Evolutionary conservation across 2,113 vertebrate genomes (phyloP).

Genomic region (Herpailurus yagouaroundi): DNA sequence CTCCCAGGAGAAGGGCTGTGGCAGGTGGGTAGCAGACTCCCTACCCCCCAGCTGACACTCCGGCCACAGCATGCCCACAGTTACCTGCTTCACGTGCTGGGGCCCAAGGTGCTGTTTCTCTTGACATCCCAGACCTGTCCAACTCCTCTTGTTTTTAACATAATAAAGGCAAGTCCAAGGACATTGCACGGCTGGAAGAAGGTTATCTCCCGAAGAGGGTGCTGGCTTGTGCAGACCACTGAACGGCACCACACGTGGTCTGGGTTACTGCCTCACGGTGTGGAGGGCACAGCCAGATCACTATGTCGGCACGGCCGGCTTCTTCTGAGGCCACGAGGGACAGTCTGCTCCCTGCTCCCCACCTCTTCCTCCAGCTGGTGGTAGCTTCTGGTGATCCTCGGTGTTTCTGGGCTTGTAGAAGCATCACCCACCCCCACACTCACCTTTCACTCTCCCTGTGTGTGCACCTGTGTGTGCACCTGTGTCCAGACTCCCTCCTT

Average conservation of each 20-base stretch:
- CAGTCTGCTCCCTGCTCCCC: background rate
- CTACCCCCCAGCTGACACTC: background rate
- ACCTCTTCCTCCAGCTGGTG: background rate
- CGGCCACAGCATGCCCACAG: background rate
- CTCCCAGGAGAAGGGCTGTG: accelerated
- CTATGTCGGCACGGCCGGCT: accelerated
- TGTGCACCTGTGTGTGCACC: background rate
- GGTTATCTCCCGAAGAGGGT: accelerated
- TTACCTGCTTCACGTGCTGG: background rate
- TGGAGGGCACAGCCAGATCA: background rate
- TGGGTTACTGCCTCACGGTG: accelerated
- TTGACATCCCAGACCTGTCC: no score
- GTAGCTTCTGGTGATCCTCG: no score
- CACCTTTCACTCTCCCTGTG: no score
- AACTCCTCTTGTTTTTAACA: background rate
- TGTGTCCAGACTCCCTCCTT: background rate
- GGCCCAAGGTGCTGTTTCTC: no score
- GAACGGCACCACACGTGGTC: accelerated
- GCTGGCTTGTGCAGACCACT: background rate
- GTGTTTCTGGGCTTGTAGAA: no score
- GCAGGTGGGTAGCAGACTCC: background rate
- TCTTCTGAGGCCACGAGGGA: background rate
- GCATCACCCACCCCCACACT: background rate
- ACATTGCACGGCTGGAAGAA: no score
- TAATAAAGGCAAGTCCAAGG: background rate